Evolutionary conservation across 2,888 invertebrate species (phyloP), one percentile per base, ranked within the genome.

Genomic region (Nomada flava): DNA sequence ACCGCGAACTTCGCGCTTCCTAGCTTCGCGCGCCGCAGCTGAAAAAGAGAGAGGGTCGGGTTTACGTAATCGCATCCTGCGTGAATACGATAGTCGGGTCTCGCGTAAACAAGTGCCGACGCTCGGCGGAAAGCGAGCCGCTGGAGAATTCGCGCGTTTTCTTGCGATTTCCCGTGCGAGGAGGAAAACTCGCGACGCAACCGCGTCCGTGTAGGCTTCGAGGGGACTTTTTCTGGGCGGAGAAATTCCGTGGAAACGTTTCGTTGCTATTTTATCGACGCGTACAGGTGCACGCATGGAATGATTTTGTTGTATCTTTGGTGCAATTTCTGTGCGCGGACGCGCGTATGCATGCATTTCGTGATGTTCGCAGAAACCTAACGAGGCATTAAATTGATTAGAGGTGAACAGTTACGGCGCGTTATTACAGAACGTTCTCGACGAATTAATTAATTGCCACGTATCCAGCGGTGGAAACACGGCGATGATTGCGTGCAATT

Each of bases 51-150:
- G 72, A 76, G 69, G 65, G 80, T 71, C 69, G 29, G 52, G 44
- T 79, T 87, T 88, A 87, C 84, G 87, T 86, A 87, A 88, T 85
- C 78, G 84, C 84, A 71, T 80, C 80, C 85, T 84, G 87, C 83
- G 79, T 69, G 85, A 83, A 78, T 76, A 74, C 77, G 87, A 86
- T 76, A 78, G 76, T 75, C 79, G 63, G 76, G 83, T 87, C 84
- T 82, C 82, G 82, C 78, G 60, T 57, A 59, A 47, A 70, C 69
- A 57, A 70, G 79, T 76, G 85, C 63, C 64, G 75, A 78, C 75
- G 55, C 18, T 36, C 55, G 71, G 64, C 76, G n/a, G 9, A 80
- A 71, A 60, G 80, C 69, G 69, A 72, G 26, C 23, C 18, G 26
- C 29, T n/a, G 63, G 53, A 79, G 71, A 77, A 70, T 55, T 63